Percentiles rank a stretch among this genome's conserved stretches.
phyloP scores from a whole-genome alignment of 1,140 invertebrate species.

The Planococcus citri region DNA sequence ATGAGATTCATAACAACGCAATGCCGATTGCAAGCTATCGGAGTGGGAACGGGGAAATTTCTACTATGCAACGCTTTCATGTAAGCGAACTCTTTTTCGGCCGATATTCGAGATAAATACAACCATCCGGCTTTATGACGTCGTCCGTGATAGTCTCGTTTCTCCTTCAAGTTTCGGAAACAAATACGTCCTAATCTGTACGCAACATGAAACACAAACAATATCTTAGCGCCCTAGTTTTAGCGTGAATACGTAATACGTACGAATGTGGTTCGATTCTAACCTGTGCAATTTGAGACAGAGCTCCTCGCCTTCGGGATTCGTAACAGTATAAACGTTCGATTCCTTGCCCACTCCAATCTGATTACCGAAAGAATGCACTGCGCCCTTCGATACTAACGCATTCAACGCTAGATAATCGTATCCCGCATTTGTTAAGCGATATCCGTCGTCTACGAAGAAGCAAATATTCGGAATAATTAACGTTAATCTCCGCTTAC shows the following conservation, averaged over 20 bases:
- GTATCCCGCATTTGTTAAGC: slow-evolving; percentile 90
- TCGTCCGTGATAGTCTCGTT: slow-evolving; percentile 92
- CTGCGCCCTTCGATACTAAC: slow-evolving; percentile 58
- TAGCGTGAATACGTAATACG: no score
- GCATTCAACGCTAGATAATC: slow-evolving; percentile 93
- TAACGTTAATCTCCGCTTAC: no score
- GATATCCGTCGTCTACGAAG: slow-evolving; percentile 79
- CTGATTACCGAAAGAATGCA: slow-evolving; percentile 89
- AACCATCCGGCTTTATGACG: slow-evolving; percentile 86
- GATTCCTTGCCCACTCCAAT: slow-evolving; percentile 98
- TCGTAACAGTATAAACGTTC: slow-evolving; percentile 78
- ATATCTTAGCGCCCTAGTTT: no score
- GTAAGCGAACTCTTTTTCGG: slow-evolving; percentile 95
- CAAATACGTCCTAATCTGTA: slow-evolving; percentile 79
- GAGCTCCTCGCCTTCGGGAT: slow-evolving; percentile 57
- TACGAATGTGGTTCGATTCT: no score
- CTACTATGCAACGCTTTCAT: slow-evolving; percentile 87
- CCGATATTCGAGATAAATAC: slow-evolving; percentile 92
- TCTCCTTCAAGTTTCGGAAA: slow-evolving; percentile 92
- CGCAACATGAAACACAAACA: neutral
- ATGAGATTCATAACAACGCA: slow-evolving; percentile 94
- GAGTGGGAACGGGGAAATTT: slow-evolving; percentile 88
- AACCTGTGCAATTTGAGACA: slow-evolving; percentile 85
- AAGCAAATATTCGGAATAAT: slow-evolving; percentile 23
- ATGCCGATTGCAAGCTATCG: slow-evolving; percentile 90